Conservation (phyloP, 2,113 vertebrate species). For the Oreochromis aureus region DNA sequence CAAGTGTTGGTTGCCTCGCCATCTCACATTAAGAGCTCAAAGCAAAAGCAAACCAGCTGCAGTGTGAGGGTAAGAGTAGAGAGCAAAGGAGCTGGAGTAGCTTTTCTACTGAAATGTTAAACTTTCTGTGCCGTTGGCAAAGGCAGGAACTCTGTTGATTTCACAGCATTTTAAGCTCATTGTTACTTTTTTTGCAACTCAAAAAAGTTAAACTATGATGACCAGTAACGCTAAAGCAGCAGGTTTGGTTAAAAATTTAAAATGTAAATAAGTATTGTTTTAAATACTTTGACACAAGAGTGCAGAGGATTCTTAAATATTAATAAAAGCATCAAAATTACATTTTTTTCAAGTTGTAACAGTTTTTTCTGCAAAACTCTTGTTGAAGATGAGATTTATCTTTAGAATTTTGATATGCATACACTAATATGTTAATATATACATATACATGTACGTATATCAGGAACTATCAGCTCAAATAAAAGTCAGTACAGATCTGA, state of each 20-base stretch:
- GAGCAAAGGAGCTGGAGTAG: not conserved
- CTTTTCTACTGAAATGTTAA: not conserved
- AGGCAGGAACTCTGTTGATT: not conserved
- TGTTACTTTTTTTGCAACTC: not conserved
- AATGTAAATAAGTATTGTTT: not conserved
- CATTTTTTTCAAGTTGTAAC: not conserved
- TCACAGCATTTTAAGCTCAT: not conserved
- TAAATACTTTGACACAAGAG: not conserved
- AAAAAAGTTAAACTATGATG: not conserved
- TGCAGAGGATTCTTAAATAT: not conserved
- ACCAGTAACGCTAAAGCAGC: not conserved
- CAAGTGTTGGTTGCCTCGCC: constrained; percentile 50
- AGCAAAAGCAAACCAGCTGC: constrained; percentile 40
- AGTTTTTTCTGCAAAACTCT: not conserved
- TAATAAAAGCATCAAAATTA: not conserved
- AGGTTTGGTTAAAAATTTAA: not conserved
- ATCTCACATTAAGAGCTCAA: constrained; percentile 38
- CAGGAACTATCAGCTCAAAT: not conserved
- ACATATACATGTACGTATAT: not conserved
- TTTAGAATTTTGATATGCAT: not conserved
- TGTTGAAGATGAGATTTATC: not conserved
- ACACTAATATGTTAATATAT: not conserved
- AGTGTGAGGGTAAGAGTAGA: not conserved
- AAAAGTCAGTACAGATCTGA: not conserved
- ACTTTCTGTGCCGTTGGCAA: not conserved